phyloP scores from a whole-genome alignment of 2,113 vertebrate genomes.

The Chloroceryle aenea region DNA sequence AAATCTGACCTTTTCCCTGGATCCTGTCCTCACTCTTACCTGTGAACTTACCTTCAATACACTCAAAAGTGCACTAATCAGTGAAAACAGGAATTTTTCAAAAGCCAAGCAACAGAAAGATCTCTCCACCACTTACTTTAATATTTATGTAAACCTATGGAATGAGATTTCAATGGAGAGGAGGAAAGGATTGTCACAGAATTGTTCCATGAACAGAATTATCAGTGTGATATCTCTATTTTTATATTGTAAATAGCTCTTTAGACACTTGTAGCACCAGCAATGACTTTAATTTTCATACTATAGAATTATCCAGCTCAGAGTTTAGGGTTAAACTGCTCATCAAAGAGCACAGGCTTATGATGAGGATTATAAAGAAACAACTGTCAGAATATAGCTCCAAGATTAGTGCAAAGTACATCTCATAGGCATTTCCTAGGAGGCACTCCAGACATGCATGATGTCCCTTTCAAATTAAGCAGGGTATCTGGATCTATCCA shows the following conservation, averaged over 20 bases:
- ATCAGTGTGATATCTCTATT: not conserved
- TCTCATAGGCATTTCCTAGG: conserved; percentile 71
- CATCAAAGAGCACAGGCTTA: conserved; percentile 71
- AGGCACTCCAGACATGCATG: conserved; percentile 69
- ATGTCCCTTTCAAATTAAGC: conserved; percentile 73
- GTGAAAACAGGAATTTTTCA: conserved; percentile 6
- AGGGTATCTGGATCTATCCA: conserved; percentile 69
- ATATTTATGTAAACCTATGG: not conserved
- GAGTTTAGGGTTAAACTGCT: conserved; percentile 76
- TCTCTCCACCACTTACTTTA: not conserved
- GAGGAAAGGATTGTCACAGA: not conserved
- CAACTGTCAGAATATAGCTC: conserved; percentile 74
- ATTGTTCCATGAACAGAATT: not conserved
- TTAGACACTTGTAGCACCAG: not conserved
- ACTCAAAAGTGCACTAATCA: conserved; percentile 9
- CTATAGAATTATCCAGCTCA: conserved; percentile 42
- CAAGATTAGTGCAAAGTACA: conserved; percentile 77
- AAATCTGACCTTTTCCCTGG: conserved; percentile 55
- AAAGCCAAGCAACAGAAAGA: not conserved
- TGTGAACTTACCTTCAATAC: conserved; percentile 44
- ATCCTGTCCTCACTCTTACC: conserved; percentile 8
- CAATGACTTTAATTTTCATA: conserved; percentile 51
- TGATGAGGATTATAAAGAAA: conserved; percentile 78
- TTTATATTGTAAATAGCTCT: not conserved
- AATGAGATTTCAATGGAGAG: not conserved